These are phyloP conservation scores for Amazona ochrocephala DNA, from an alignment of 2,797 vertebrate species.

Conservation along the genomic window DNA sequence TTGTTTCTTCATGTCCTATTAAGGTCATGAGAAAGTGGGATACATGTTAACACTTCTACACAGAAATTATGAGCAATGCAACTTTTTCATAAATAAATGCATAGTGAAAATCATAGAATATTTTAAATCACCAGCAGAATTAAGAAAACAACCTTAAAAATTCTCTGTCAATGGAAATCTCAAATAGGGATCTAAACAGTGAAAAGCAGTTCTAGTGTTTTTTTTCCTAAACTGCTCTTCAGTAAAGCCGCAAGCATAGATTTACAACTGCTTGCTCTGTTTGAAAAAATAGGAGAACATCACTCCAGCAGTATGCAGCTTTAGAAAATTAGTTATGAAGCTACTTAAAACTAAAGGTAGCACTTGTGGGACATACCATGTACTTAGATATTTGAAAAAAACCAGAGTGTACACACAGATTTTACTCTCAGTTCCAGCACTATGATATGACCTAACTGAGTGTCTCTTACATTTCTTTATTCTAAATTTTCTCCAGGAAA, in stretches of 20 bases:
- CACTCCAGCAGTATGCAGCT: not conserved
- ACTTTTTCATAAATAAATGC: not conserved
- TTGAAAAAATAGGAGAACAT: constrained; percentile 19
- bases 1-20: constrained; percentile 86
- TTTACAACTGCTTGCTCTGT: not conserved
- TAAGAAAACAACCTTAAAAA: not conserved
- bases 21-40: not conserved
- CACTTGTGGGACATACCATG: not conserved
- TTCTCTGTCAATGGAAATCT: not conserved
- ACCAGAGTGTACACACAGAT: not conserved
- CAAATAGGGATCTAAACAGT: not conserved
- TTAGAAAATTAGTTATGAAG: constrained; percentile 11
- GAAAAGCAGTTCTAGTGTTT: not conserved
- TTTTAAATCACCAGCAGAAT: not conserved
- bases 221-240: constrained; percentile 14
- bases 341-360: not conserved
- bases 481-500: not conserved
- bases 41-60: not conserved
- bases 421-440: not conserved
- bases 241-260: constrained; percentile 19
- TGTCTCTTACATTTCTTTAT: not conserved
- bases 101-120: not conserved
- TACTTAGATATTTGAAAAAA: not conserved
- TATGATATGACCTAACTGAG: not conserved
- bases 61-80: not conserved